Percentiles rank a stretch among this genome's conserved stretches.
These are phyloP conservation scores for Trichechus manatus DNA, from an alignment of 2,113 vertebrate species.

Conservation along the genomic window DNA sequence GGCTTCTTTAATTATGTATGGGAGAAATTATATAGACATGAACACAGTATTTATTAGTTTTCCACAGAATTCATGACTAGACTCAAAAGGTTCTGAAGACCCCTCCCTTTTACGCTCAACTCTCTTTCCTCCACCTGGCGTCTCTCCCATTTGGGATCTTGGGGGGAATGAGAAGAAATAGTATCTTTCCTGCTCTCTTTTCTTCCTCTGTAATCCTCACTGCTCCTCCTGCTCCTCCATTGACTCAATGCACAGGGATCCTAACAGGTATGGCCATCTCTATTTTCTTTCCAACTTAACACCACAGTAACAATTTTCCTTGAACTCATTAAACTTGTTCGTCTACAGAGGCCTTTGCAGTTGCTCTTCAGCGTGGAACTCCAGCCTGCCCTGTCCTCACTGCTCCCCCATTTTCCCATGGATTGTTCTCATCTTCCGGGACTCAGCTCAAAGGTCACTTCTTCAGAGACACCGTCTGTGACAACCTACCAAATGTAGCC, in stretches of 20 bases:
- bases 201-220: not conserved
- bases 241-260: not conserved
- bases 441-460: not conserved
- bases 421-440: not conserved
- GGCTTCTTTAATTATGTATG: not conserved
- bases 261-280: not conserved
- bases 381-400: rapidly evolving
- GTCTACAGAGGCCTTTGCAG: not conserved
- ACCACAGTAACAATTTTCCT: not conserved
- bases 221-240: not conserved
- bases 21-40: not conserved
- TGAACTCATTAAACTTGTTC: not conserved
- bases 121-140: not conserved
- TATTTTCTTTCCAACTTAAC: not conserved
- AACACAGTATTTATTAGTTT: not conserved
- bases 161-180: not conserved
- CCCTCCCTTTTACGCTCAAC: not conserved
- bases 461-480: not conserved
- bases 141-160: not conserved
- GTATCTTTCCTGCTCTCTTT: not conserved
- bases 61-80: not conserved
- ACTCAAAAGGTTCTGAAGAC: not conserved
- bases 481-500: not conserved
- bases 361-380: not conserved
- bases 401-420: no score